These are phyloP conservation scores for Alsophila aescularia DNA, from an alignment of 2,888 invertebrate genomes.

Conservation along the genomic window DNA sequence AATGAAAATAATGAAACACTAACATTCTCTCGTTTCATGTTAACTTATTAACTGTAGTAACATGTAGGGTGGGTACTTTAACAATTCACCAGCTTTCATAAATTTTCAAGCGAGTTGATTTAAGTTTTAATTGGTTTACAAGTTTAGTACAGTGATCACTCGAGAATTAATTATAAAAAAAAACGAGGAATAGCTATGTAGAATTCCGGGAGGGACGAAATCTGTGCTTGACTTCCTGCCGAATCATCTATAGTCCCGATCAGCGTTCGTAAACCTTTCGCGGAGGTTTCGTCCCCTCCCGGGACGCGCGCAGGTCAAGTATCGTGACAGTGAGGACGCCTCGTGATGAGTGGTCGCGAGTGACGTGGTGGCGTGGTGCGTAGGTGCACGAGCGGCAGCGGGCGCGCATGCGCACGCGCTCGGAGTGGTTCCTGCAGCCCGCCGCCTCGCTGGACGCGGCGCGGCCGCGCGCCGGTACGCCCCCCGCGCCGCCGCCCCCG, in stretches of 20 bases:
- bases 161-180: no score
- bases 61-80: conserved; percentile 44
- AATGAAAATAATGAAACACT: conserved; percentile 41
- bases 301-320: neutral
- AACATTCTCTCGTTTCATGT: conserved; percentile 60
- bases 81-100: conserved; percentile 32
- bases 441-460: conserved; percentile 81
- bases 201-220: conserved; percentile 24
- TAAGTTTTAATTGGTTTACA: neutral
- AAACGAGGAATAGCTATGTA: neutral
- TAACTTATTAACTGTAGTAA: conserved; percentile 50
- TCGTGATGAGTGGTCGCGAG: neutral
- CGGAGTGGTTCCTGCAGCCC: conserved; percentile 97
- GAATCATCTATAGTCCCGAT: neutral
- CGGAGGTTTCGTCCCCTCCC: conserved; percentile 9
- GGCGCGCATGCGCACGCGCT: conserved; percentile 97
- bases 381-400: conserved; percentile 98
- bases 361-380: conserved; percentile 55
- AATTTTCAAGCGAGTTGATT: conserved; percentile 24
- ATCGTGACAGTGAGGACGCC: no score
- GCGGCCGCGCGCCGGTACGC: conserved; percentile 75
- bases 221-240: conserved; percentile 1
- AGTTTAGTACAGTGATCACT: neutral
- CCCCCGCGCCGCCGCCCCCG: conserved; percentile 44
- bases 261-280: neutral